Conservation (phyloP, 2,113 vertebrate genomes). For the Hydropotes inermis region DNA sequence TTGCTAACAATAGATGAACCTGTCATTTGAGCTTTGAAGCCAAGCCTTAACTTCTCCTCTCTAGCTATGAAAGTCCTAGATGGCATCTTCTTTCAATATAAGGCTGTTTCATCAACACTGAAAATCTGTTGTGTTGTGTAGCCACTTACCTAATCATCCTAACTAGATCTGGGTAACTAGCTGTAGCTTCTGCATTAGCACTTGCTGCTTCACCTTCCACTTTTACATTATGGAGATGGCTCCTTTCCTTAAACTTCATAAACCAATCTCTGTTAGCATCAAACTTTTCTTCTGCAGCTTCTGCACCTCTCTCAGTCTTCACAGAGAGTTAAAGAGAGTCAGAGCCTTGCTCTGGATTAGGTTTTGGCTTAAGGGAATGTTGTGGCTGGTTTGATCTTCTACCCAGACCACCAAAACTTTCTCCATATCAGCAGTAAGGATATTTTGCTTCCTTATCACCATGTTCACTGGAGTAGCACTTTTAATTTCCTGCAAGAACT, state of each 20-base stretch:
- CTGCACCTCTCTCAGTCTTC: neutral
- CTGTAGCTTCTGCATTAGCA: neutral
- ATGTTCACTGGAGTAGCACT: neutral
- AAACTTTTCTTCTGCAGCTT: neutral
- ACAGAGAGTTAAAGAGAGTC: neutral
- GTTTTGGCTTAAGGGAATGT: neutral
- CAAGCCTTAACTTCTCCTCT: neutral
- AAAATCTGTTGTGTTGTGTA: neutral
- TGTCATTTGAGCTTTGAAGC: neutral
- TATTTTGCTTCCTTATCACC: neutral
- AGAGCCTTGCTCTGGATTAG: neutral
- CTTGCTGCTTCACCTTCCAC: neutral
- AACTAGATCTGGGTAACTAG: neutral
- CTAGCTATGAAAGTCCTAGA: neutral
- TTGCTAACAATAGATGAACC: neutral
- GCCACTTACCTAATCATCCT: neutral
- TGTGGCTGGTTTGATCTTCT: neutral
- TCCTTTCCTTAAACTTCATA: neutral
- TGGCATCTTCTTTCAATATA: neutral
- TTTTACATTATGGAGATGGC: neutral
- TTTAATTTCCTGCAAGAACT: neutral
- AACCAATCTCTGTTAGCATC: neutral
- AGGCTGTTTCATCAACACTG: neutral
- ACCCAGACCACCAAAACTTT: neutral
- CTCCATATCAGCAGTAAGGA: neutral